Evolutionary conservation across 2,113 vertebrate species (phyloP), one percentile per base, ranked within the genome.

Genomic region (Notothenia rossii): DNA sequence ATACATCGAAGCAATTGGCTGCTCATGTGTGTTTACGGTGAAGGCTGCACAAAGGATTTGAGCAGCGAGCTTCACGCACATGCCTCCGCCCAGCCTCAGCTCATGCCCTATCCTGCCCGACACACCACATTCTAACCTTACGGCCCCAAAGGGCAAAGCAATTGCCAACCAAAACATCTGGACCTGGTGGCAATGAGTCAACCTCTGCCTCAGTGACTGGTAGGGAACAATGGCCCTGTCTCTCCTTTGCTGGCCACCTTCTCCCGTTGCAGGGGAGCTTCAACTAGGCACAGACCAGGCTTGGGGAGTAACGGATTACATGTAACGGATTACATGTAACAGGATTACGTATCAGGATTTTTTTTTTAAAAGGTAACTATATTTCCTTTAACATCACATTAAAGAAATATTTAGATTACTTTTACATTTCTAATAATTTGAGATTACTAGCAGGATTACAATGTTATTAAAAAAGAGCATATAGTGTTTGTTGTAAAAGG

Each of bases 101-200:
- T 75, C 46, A 20, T 64, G 65, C 72, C 79, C 36, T 14, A 43
- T 67, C 5, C 61, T 73, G 51, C 46, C 78, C 18, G 22, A 66
- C 77, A 45, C 53, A 61, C 48, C 72, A 73, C 58, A 78, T 40
- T 74, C 81, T 89, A 81, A 89, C 86, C 82, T 90, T 78, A 78
- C 72, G 4, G 72, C 49, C 53, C 48, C 40, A 5, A 61, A 15
- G 33, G 59, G 50, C 82, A 70, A 67, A 73, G 53, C 40, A 55
- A 7, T 14, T 72, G 76, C 87, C 88, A 94, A 91, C 20, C 55
- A 82, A 89, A 90, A 91, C 88, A 91, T 90, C 88, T 87, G 84
- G 78, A 81, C 36, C 33, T 20, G 63, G 50, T 53, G 43, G 76
- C 84, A 68, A 43, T 33, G 20, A 77, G 53, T 54, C 67, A 78